Evolutionary conservation across 2,888 invertebrate species (phyloP), one percentile per base, ranked within the genome.

Genomic region (Sinhomidia bicolor): DNA sequence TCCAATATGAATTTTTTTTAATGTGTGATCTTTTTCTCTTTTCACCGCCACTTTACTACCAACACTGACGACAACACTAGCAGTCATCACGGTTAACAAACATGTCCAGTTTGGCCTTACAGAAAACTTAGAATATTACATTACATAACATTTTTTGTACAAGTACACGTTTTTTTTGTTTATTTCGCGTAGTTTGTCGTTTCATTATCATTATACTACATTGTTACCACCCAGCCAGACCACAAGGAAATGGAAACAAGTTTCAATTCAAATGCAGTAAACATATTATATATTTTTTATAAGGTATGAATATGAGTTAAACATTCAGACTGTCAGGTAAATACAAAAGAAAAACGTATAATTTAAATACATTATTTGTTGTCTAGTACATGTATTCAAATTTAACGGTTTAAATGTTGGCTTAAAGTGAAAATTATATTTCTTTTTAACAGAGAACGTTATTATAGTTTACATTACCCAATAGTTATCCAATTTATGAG

Each of bases 1-100:
- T 20, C 57, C 57, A 57, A 7, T 29, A 62, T 62, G 60, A 62
- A 62, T 62, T 62, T 62, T 62, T 62, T n/a, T n/a, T n/a, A 62
- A 62, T 62, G 60, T 23, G 60, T 62, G 26, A n/a, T n/a, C n/a
- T 62, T 62, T 12, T 12, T 6, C 23, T 1, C 14, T 3, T 26
- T 10, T 23, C 60, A 62, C 60, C 60, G 60, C 60, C 57, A 57
- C 57, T 20, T 17, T 57, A 57, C 57, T 17, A 57, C 57, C 20
- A 57, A 2, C 10, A 20, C 17, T 20, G 57, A 3, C 57, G 17
- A 57, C 57, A 20, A n/a, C n/a, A n/a, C n/a, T 20, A 26, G 1
- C 29, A 14, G 26, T 62, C 60, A 26, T 29, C 10, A 62, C 23
- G 26, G 10, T 26, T 62, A 62, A 57, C 17, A 20, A 57, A 57